Evolutionary conservation across 2,797 vertebrate species (phyloP), one percentile per base, ranked within the genome.

Genomic region (Poecilia wingei): DNA sequence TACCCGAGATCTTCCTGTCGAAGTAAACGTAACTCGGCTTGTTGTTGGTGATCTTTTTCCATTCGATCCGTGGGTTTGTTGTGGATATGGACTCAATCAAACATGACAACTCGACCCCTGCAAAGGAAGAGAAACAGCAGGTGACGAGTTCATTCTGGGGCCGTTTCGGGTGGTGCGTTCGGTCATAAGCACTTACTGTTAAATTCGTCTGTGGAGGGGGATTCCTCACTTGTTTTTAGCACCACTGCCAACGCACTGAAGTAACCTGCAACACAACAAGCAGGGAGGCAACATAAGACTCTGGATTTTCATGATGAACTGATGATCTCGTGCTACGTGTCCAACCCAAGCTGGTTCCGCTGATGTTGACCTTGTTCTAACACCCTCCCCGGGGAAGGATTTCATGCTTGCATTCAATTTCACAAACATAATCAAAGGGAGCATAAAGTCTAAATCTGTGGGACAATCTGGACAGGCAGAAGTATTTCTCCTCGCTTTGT

Each of bases 1-100:
- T 95, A 99, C 98, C 98, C 93, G 96, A 96, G 91, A 99, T 96
- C 84, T 95, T 96, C 71, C 94, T 95, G 53, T 96, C 94, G 72
- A 97, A 99, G 91, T 96, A 99, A 6, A 99, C 98, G 0, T 98
- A 99, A 79, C 97, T 96, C 2, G 97, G 97, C 61, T 97, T 96
- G 0, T 94, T 96, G 22, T 95, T 87, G 36, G 95, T 95, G 77
- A 99, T 98, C 91, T 99, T 99, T 96, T 99, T 99, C 98, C 98
- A 99, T 87, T 99, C 98, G 1, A 99, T 98, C 64, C 98, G 96
- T 80, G 97, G 98, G 20, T 94, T 93, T 47, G 22, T 88, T 0
- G 97, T 97, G 75, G 96, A 94, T 31, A 98, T 98, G 75, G 97
- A 96, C 84, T 97, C 95, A 71, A 99, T 99, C 91, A 97, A 90